phyloP scores from a whole-genome alignment of 2,113 vertebrate genomes.

The Gymnarchus niloticus region DNA sequence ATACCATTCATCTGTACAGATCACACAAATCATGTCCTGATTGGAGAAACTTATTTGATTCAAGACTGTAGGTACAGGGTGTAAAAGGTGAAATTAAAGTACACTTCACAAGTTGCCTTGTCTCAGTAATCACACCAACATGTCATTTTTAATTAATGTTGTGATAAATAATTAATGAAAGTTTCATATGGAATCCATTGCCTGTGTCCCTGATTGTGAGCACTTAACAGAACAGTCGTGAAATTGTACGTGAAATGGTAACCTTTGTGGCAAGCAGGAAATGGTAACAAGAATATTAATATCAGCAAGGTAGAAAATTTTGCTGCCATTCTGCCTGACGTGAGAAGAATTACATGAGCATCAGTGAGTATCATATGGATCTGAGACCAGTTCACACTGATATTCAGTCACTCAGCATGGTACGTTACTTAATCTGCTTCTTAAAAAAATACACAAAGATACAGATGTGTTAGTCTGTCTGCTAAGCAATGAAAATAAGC shows the following conservation, averaged over 20 bases:
- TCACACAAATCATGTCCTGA: no score
- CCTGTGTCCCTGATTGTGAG: neutral
- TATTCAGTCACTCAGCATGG: neutral
- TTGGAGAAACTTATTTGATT: no score
- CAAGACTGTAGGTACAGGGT: neutral
- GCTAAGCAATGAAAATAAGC: neutral
- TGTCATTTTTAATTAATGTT: neutral
- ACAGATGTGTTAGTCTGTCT: neutral
- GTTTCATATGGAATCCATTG: neutral
- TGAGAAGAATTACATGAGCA: neutral
- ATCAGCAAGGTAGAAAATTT: neutral
- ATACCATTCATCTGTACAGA: neutral
- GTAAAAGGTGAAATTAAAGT: neutral
- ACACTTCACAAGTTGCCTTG: no score
- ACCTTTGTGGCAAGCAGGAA: neutral
- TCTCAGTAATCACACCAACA: neutral
- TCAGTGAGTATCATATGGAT: neutral
- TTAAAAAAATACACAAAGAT: neutral
- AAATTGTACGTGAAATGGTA: neutral
- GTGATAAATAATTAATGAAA: neutral
- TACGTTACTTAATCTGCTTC: no score
- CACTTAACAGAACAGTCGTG: neutral
- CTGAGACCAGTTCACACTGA: neutral
- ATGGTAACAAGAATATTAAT: neutral
- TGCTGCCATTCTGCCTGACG: neutral